Evolutionary conservation across 1,140 invertebrate species (phyloP).

Genomic region (Cheumatopsyche charites): DNA sequence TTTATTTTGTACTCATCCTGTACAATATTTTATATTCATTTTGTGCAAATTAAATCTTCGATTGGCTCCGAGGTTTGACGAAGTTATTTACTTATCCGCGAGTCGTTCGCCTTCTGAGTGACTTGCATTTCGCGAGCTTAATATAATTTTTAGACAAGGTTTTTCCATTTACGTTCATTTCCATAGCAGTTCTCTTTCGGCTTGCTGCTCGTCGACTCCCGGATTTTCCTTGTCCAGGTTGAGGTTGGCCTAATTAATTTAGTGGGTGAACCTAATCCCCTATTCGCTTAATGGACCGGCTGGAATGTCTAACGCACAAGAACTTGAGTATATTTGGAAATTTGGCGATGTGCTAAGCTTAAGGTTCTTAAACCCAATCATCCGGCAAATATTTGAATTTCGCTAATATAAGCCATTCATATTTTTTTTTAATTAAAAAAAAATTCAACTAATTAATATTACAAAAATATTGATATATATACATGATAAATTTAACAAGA

Average conservation of each 20-base stretch:
- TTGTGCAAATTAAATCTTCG: no score
- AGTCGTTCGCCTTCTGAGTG: neutral
- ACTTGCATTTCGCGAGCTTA: neutral
- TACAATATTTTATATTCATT: no score
- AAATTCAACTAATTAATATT: no score
- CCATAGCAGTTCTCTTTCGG: neutral
- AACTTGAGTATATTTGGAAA: conserved; percentile 1
- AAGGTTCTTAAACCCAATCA: no score
- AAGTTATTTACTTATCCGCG: no score
- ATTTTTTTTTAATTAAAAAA: no score
- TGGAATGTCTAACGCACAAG: neutral
- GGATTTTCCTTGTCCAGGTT: neutral
- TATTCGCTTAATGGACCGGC: conserved; percentile 8
- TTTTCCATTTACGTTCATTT: conserved; percentile 20
- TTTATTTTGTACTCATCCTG: no score
- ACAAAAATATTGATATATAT: no score
- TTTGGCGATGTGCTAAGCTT: neutral
- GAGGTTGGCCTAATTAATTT: conserved; percentile 15
- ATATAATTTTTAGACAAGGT: conserved; percentile 7
- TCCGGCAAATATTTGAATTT: no score
- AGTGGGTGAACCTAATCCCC: conserved; percentile 3
- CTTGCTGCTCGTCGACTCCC: neutral
- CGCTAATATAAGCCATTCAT: no score
- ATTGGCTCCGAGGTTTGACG: no score
- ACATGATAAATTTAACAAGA: no score